These are phyloP conservation scores for Diplolepis rosae DNA, from an alignment of 2,888 invertebrate genomes.

Conservation along the genomic window DNA sequence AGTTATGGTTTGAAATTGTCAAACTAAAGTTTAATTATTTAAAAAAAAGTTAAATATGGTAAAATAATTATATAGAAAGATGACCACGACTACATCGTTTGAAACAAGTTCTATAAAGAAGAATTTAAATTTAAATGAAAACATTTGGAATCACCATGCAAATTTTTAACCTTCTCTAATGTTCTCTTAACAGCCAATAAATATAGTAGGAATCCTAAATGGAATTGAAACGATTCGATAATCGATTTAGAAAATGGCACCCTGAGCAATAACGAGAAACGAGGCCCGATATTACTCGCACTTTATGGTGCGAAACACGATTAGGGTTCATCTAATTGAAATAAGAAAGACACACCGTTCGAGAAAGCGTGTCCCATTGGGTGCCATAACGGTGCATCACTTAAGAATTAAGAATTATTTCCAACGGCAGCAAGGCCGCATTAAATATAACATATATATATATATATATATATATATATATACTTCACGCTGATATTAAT, in stretches of 20 bases:
- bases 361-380: conserved; percentile 39
- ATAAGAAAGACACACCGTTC: conserved; percentile 58
- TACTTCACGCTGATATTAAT: conserved; percentile 66
- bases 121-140: conserved; percentile 1
- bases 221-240: conserved; percentile 32
- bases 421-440: conserved; percentile 22
- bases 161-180: neutral
- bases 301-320: conserved; percentile 67
- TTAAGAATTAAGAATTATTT: conserved; percentile 43
- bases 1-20: no score
- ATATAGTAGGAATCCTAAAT: conserved; percentile 4
- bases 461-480: no score
- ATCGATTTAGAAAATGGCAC: conserved; percentile 37
- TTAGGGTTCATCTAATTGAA: conserved; percentile 66
- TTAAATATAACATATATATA: conserved; percentile 26
- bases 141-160: conserved; percentile 2
- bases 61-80: no score
- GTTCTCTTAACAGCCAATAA: conserved; percentile 10
- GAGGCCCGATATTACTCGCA: conserved; percentile 52
- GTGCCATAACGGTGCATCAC: conserved; percentile 44
- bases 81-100: no score
- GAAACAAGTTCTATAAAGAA: neutral
- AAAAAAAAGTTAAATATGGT: no score
- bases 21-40: no score
- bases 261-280: conserved; percentile 40